Base-by-base conservation (phyloP, 2,888 invertebrate genomes). In the Serrognathus titanus region DNA sequence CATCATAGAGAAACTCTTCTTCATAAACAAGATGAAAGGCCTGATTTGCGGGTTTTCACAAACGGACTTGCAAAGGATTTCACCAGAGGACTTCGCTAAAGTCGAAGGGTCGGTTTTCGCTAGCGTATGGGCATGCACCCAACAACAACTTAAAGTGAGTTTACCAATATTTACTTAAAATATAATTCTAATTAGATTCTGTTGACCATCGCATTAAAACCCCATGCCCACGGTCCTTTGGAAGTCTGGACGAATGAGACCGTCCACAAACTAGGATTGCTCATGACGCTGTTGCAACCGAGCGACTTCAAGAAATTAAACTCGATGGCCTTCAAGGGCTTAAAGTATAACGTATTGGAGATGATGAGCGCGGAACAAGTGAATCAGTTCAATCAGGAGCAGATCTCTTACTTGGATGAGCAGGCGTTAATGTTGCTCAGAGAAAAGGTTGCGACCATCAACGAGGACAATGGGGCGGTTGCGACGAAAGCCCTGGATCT, bases 31-130 rank as follows among this genome's bases (percentile, higher is more conserved):
- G 9, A 50, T 67, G n/a, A 63, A 62, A 52, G 67, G 67, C 35
- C 46, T 67, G 40, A 31, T 66, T 38, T 67, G 67, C 48, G 67
- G 65, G 4, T 66, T 64, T 39, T 50, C 64, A 16, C 48, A 46
- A 45, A 40, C 49, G 3, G 60, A 63, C 11, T 55, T 67, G 41
- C 24, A 36, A 11, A 50, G 24, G 9, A 60, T 67, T 39, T 39
- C 53, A 9, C 10, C 53, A 6, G 6, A 52, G 2, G 48, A 50
- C 12, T 54, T 67, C 7, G 7, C 13, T 36, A 6, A 40, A 3
- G 59, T 67, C 7, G 46, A 61, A 11, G 16, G 35, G 12, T 47
- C 49, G 3, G 65, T 64, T 43, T 65, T 67, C 46, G 38, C 41
- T 36, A 64, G 65, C 51, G 46, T 67, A 36, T 63, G 60, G 60